These are phyloP conservation scores for Takifugu ocellatus DNA, from an alignment of 2,797 vertebrate genomes.

Conservation along the genomic window DNA sequence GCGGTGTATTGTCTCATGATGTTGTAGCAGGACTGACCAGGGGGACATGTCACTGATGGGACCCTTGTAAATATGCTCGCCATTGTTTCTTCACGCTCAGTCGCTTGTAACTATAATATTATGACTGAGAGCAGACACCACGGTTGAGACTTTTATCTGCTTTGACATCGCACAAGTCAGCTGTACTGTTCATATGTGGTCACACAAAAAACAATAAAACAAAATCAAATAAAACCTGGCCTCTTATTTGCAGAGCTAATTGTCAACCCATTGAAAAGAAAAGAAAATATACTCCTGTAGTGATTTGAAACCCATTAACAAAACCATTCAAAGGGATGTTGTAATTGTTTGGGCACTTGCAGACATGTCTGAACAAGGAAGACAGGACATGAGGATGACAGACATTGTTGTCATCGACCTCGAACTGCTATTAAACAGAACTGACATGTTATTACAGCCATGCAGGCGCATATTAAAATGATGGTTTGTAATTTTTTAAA, in stretches of 20 bases:
- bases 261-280: not conserved
- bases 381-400: not conserved
- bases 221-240: slow-evolving; percentile 52
- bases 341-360: not conserved
- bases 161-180: slow-evolving; percentile 64
- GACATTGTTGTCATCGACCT: not conserved
- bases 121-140: slow-evolving; percentile 63
- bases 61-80: slow-evolving; percentile 74
- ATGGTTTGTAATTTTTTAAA: not conserved
- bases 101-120: slow-evolving; percentile 73
- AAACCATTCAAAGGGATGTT: too few relatives aligned
- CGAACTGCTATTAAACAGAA: not conserved
- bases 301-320: too few relatives aligned
- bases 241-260: slow-evolving; percentile 15
- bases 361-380: not conserved
- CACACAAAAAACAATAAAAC: slow-evolving; percentile 72
- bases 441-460: not conserved
- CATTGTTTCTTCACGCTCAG: slow-evolving; percentile 63
- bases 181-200: slow-evolving; percentile 69
- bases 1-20: slow-evolving; percentile 19
- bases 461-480: not conserved
- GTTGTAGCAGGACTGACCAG: slow-evolving; percentile 35
- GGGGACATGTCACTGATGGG: slow-evolving; percentile 42
- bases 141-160: slow-evolving; percentile 63
- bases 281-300: too few relatives aligned